These are phyloP conservation scores for Alcis repandata DNA, from an alignment of 2,888 invertebrate genomes.

Conservation along the genomic window DNA sequence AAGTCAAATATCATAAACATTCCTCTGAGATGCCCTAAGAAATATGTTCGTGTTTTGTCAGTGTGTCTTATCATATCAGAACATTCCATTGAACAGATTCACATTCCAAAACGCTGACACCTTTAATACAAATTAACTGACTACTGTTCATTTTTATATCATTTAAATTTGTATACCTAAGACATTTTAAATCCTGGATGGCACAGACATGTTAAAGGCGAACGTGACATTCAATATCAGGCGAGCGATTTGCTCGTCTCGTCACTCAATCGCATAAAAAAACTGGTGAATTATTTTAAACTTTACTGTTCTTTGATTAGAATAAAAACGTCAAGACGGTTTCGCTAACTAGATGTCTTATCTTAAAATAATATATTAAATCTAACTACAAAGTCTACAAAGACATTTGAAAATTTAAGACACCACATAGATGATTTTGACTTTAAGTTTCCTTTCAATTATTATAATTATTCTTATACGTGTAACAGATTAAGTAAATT, in stretches of 20 bases:
- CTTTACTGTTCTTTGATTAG: no score
- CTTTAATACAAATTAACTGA: conserved; percentile 8
- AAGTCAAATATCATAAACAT: conserved; percentile 12
- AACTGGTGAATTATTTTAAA: no score
- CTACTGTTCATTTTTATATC: conserved; percentile 14
- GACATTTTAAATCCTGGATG: no score
- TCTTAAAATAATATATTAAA: background rate
- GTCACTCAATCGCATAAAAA: no score
- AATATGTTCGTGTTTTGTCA: conserved; percentile 36
- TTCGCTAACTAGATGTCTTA: background rate
- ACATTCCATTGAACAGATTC: conserved; percentile 58
- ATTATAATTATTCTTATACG: no score
- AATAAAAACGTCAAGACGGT: no score
- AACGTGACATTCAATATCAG: no score
- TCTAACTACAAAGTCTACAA: no score
- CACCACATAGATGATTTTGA: background rate
- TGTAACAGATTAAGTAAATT: no score
- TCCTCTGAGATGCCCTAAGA: conserved; percentile 18
- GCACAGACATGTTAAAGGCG: no score
- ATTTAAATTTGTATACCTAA: background rate
- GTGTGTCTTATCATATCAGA: conserved; percentile 53
- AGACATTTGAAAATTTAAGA: background rate
- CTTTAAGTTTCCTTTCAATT: no score
- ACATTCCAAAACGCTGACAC: conserved; percentile 27
- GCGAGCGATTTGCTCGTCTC: no score